phyloP scores from a whole-genome alignment of 2,797 vertebrate species.

The Microhierax caerulescens region DNA sequence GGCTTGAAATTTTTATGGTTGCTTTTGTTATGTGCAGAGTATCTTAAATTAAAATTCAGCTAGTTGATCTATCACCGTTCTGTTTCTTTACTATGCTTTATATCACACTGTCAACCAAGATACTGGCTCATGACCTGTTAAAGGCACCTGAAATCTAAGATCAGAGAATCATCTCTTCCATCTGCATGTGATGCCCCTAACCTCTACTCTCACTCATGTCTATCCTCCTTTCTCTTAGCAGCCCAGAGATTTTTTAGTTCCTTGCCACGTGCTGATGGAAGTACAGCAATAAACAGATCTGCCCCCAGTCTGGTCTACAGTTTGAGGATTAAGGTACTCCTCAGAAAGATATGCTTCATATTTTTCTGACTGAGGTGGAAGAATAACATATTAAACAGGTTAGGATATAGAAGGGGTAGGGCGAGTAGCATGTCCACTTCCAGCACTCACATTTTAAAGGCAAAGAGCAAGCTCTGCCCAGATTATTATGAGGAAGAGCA shows the following conservation, averaged over 20 bases:
- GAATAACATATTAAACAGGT: neutral
- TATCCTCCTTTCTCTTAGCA: neutral
- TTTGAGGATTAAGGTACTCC: neutral
- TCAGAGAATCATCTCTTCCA: neutral
- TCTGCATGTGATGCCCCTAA: neutral
- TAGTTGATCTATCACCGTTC: neutral
- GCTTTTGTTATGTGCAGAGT: neutral
- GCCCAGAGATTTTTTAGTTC: neutral
- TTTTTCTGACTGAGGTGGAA: neutral
- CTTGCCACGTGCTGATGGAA: neutral
- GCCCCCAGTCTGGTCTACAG: neutral
- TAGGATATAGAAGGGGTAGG: neutral
- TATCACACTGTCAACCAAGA: neutral
- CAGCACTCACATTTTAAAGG: neutral
- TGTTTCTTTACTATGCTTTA: neutral
- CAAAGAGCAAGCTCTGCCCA: neutral
- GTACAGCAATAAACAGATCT: neutral
- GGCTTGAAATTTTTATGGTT: neutral
- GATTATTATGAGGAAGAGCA: neutral
- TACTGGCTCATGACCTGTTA: neutral
- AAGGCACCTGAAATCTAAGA: neutral
- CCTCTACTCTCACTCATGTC: neutral
- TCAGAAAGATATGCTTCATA: neutral
- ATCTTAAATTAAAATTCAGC: neutral
- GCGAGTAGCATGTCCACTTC: neutral